These are phyloP conservation scores for Heliconius erato DNA, from an alignment of 2,888 invertebrate genomes.

Conservation along the genomic window DNA sequence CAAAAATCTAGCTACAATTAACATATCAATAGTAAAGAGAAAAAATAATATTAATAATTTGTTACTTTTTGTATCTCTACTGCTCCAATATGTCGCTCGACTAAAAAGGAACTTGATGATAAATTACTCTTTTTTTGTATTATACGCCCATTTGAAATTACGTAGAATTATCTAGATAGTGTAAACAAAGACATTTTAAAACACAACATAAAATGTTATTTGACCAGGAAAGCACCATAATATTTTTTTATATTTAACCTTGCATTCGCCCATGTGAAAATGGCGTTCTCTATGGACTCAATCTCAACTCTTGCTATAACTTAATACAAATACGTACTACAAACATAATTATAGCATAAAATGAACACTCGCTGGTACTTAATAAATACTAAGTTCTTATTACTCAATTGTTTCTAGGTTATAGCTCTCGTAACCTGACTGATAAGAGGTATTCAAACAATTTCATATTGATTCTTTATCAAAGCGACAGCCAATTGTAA, in stretches of 20 bases:
- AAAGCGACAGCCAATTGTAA: constrained; percentile 48
- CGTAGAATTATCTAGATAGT: too few relatives aligned
- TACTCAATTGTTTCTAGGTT: constrained; percentile 35
- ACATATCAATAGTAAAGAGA: not conserved
- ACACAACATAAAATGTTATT: too few relatives aligned
- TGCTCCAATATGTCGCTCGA: too few relatives aligned
- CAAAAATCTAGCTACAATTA: not conserved
- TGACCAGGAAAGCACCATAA: not conserved
- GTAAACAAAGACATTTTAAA: too few relatives aligned
- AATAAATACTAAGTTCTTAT: not conserved
- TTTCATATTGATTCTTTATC: constrained; percentile 51
- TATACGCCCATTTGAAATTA: not conserved
- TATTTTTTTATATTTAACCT: not conserved
- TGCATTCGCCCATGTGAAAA: too few relatives aligned
- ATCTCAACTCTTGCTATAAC: not conserved
- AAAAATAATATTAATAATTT: not conserved
- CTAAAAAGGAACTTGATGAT: too few relatives aligned
- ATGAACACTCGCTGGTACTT: not conserved
- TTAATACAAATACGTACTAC: not conserved
- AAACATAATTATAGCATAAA: not conserved
- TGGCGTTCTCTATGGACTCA: not conserved
- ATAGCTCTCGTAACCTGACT: constrained; percentile 41
- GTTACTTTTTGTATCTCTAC: too few relatives aligned
- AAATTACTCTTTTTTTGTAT: not conserved
- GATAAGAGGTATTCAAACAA: constrained; percentile 40